These are phyloP conservation scores for Neuroterus valhalla DNA, from an alignment of 1,140 invertebrate species.

Conservation along the genomic window DNA sequence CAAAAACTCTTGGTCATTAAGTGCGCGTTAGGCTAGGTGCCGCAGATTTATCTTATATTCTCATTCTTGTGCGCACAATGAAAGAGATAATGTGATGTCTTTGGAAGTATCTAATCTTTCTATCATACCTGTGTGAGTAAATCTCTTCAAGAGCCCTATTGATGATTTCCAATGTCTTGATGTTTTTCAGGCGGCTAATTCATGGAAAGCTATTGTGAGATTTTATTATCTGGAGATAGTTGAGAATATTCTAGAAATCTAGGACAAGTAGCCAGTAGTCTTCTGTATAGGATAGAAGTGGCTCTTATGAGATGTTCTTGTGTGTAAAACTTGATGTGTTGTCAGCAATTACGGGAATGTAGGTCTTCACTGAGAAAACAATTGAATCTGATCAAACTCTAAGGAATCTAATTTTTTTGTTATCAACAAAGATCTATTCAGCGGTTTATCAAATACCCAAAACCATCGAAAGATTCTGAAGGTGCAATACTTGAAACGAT, in stretches of 20 bases:
- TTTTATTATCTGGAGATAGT: background rate
- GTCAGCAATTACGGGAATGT: too few relatives aligned
- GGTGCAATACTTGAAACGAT: too few relatives aligned
- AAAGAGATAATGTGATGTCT: background rate
- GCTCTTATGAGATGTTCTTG: too few relatives aligned
- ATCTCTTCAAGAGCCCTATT: slow-evolving; percentile 7
- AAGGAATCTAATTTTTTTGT: too few relatives aligned
- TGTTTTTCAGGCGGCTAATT: slow-evolving; percentile 1
- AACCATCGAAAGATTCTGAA: too few relatives aligned
- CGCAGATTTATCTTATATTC: background rate
- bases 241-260: background rate
- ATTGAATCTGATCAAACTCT: too few relatives aligned
- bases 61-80: background rate
- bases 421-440: too few relatives aligned
- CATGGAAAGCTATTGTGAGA: background rate
- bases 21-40: background rate
- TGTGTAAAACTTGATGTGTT: too few relatives aligned
- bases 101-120: background rate
- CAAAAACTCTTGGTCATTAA: background rate
- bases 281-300: too few relatives aligned
- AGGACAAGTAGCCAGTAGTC: background rate
- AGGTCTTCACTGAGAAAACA: too few relatives aligned
- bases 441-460: too few relatives aligned
- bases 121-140: background rate
- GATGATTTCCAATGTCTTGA: background rate